These are phyloP conservation scores for Rhagonycha fulva DNA, from an alignment of 2,888 invertebrate species.

Conservation along the genomic window DNA sequence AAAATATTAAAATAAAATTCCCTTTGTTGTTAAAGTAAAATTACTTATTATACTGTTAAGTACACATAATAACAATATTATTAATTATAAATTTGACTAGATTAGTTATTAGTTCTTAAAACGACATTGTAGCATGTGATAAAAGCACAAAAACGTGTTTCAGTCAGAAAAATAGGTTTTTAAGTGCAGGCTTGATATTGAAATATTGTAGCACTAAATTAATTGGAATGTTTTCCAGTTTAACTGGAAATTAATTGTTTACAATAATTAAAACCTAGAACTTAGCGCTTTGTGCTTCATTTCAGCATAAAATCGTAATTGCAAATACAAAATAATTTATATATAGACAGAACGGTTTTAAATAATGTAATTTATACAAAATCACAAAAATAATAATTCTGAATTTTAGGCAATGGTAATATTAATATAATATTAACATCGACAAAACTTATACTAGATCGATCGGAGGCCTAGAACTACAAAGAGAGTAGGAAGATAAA, in stretches of 20 bases:
- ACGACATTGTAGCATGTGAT: not conserved
- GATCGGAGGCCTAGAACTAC: not conserved
- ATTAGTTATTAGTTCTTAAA: not conserved
- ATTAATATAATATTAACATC: not conserved
- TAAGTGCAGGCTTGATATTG: not conserved
- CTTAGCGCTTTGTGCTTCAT: not conserved
- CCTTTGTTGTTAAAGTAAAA: constrained; percentile 7
- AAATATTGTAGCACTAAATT: not conserved
- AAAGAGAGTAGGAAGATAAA: not conserved
- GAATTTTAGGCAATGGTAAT: not conserved
- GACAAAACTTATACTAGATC: not conserved
- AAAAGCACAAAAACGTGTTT: not conserved
- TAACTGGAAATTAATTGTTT: too few species aligned
- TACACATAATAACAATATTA: not conserved
- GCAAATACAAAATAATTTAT: not conserved
- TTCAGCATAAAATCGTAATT: not conserved
- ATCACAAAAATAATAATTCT: not conserved
- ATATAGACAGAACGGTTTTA: not conserved
- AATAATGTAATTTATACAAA: too few species aligned
- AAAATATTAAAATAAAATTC: not conserved
- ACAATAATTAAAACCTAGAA: not conserved
- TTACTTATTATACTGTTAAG: not conserved
- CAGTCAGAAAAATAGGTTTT: not conserved
- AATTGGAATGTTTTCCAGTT: not conserved
- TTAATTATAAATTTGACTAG: not conserved